Conservation (phyloP, 1,140 invertebrate genomes). For the Bombus soroeensis region DNA sequence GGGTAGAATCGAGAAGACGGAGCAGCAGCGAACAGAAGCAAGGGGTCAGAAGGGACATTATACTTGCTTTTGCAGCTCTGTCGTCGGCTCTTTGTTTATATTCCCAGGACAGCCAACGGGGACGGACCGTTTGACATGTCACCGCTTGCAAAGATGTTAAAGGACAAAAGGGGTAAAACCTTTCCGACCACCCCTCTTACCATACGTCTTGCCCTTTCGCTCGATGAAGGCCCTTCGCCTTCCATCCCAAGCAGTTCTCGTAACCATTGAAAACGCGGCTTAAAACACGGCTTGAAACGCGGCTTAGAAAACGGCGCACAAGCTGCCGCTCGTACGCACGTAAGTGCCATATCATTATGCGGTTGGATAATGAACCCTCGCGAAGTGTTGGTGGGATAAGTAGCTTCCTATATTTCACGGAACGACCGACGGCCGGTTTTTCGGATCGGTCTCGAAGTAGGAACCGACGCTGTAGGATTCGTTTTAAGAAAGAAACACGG, state of each 20-base stretch:
- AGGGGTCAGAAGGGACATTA: constrained; percentile 59
- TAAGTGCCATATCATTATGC: constrained; percentile 69
- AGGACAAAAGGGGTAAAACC: constrained; percentile 60
- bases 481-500: constrained; percentile 34
- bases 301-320: constrained; percentile 42
- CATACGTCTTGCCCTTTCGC: neutral
- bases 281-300: constrained; percentile 19
- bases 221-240: neutral
- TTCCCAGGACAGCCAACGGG: constrained; percentile 49
- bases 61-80: constrained; percentile 57
- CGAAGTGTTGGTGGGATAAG: constrained; percentile 59
- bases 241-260: constrained; percentile 28
- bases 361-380: constrained; percentile 61
- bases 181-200: neutral
- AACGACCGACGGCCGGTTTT: constrained; percentile 26
- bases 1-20: constrained; percentile 46
- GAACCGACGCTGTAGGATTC: constrained; percentile 7
- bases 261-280: constrained; percentile 55
- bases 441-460: constrained; percentile 17
- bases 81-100: constrained; percentile 67
- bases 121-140: constrained; percentile 70
- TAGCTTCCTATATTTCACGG: constrained; percentile 62
- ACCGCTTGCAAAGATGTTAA: constrained; percentile 65
- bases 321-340: constrained; percentile 55
- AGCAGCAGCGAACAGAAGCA: constrained; percentile 25